These are phyloP conservation scores for Manis javanica DNA, from an alignment of 2,797 vertebrate species.

Conservation along the genomic window DNA sequence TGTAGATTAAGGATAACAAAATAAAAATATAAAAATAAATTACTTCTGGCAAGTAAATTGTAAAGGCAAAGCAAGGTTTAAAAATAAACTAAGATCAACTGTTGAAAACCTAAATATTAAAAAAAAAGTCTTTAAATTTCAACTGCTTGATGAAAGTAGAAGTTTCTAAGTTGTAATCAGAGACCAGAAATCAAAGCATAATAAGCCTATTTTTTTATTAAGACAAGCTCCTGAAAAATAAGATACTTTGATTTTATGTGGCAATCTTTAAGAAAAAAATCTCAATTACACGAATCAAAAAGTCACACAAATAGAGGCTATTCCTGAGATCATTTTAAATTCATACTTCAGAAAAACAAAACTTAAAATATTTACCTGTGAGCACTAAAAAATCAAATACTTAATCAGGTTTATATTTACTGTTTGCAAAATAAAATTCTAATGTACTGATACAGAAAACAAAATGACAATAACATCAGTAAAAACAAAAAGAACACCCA, in stretches of 20 bases:
- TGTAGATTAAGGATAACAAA: no score
- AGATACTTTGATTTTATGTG: conserved; percentile 35
- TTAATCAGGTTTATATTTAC: background rate
- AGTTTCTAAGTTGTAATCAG: conserved; percentile 53
- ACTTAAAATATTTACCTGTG: background rate
- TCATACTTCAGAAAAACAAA: conserved; percentile 43
- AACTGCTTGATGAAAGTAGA: conserved; percentile 35
- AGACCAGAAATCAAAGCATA: background rate
- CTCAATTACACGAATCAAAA: conserved; percentile 8
- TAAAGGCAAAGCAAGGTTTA: conserved; percentile 54
- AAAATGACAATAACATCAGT: conserved; percentile 33
- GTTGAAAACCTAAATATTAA: conserved; percentile 5
- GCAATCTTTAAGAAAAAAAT: background rate
- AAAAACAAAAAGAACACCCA: conserved; percentile 56
- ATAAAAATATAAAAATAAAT: background rate
- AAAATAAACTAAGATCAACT: background rate
- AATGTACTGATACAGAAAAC: conserved; percentile 64
- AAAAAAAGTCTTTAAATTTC: conserved; percentile 47
- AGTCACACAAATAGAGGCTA: conserved; percentile 29
- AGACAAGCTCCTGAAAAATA: conserved; percentile 37
- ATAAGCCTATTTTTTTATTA: background rate
- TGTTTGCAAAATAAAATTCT: conserved; percentile 63
- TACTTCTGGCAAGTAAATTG: conserved; percentile 56
- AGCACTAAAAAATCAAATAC: no score
- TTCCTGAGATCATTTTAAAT: conserved; percentile 37